Base-by-base conservation (phyloP, 2,113 vertebrate genomes). In the Cettia cetti region DNA sequence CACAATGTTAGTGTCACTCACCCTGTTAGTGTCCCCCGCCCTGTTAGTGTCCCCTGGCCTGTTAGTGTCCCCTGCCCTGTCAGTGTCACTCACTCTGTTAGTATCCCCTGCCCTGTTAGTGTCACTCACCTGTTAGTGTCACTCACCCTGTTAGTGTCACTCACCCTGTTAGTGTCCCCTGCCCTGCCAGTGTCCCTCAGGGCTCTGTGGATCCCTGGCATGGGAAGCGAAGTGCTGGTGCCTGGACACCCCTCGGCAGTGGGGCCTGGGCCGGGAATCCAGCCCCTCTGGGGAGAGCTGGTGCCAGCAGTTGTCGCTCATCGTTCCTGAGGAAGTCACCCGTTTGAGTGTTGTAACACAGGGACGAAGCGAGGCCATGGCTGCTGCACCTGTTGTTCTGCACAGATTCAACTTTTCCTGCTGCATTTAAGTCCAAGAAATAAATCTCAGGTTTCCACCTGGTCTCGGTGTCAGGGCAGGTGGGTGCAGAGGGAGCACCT, bases 1-100 rank as follows among this genome's bases (percentile, higher is more conserved):
- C 1, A 0, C n/a, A n/a, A n/a, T n/a, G n/a, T n/a, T 2, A 4
- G 63, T 3, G 53, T 11, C 44, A 4, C 1, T 0, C 1, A 0
- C n/a, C n/a, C n/a, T n/a, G n/a, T n/a, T n/a, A n/a, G n/a, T n/a
- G n/a, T n/a, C n/a, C n/a, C n/a, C n/a, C n/a, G n/a, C n/a, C n/a
- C n/a, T n/a, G n/a, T n/a, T n/a, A n/a, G n/a, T n/a, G n/a, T n/a
- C n/a, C n/a, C n/a, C n/a, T n/a, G n/a, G n/a, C n/a, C n/a, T n/a
- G n/a, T n/a, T n/a, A n/a, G n/a, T n/a, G n/a, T n/a, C n/a, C n/a
- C n/a, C n/a, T n/a, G n/a, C n/a, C n/a, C n/a, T n/a, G n/a, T n/a
- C n/a, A n/a, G n/a, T n/a, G n/a, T n/a, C n/a, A n/a, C n/a, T n/a
- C n/a, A n/a, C n/a, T n/a, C n/a, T n/a, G n/a, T n/a, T n/a, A n/a